phyloP scores from a whole-genome alignment of 2,113 vertebrate genomes.

The rabbit (Oryctolagus cuniculus) region mOryCun1.1 NC_091441.1:19216001-19216500 shows the following conservation, averaged over 20 bases:
- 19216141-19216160: not conserved
- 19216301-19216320: not conserved
- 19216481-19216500: not conserved
- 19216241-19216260: not conserved
- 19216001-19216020: constrained; percentile 49
- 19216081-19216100: constrained; percentile 3
- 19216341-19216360: not conserved
- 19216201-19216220: not conserved
- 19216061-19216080: constrained; percentile 38
- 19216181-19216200: not conserved
- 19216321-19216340: not conserved
- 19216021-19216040: constrained; percentile 57
- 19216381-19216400: not conserved
- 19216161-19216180: constrained; percentile 27
- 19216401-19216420: not conserved
- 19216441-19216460: not conserved
- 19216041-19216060: constrained; percentile 57
- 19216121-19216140: not conserved
- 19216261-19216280: not conserved
- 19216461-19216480: not conserved
- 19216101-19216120: not conserved
- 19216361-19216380: not conserved
- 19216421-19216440: not conserved
- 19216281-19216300: not conserved
- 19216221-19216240: not conserved